These are phyloP conservation scores for Habroteleia sp. DNA, from an alignment of 2,888 invertebrate genomes.

Conservation along the genomic window DNA sequence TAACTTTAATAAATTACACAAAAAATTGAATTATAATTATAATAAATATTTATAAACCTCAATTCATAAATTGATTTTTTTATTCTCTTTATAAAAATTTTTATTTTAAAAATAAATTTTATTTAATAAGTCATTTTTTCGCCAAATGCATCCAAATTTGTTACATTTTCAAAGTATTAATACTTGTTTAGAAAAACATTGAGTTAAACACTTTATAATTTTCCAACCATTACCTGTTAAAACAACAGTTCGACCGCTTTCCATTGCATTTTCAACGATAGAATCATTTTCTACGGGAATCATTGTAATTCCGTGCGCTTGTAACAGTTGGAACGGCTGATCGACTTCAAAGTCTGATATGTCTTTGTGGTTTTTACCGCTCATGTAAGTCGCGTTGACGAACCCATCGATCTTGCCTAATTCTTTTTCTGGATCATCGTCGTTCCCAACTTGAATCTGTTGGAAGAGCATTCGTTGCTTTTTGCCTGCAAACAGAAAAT, in stretches of 20 bases:
- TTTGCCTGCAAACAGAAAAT: conserved; percentile 67
- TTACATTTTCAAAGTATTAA: neutral
- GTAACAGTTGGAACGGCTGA: conserved; percentile 86
- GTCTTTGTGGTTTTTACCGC: conserved; percentile 73
- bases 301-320: conserved; percentile 93
- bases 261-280: conserved; percentile 85
- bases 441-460: conserved; percentile 73
- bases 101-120: too few relatives aligned
- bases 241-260: conserved; percentile 92
- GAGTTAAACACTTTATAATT: too few relatives aligned
- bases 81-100: too few relatives aligned
- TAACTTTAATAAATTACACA: too few relatives aligned
- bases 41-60: too few relatives aligned
- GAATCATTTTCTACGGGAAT: conserved; percentile 88
- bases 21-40: too few relatives aligned
- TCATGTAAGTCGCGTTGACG: conserved; percentile 45
- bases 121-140: too few relatives aligned
- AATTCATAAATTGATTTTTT: too few relatives aligned
- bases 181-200: too few relatives aligned
- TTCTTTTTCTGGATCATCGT: conserved; percentile 73
- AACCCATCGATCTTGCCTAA: conserved; percentile 56
- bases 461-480: conserved; percentile 76
- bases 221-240: conserved; percentile 84
- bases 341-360: conserved; percentile 72
- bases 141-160: too few relatives aligned